phyloP scores from a whole-genome alignment of 1,140 invertebrate genomes.

The Sycophaga agraensis region DNA sequence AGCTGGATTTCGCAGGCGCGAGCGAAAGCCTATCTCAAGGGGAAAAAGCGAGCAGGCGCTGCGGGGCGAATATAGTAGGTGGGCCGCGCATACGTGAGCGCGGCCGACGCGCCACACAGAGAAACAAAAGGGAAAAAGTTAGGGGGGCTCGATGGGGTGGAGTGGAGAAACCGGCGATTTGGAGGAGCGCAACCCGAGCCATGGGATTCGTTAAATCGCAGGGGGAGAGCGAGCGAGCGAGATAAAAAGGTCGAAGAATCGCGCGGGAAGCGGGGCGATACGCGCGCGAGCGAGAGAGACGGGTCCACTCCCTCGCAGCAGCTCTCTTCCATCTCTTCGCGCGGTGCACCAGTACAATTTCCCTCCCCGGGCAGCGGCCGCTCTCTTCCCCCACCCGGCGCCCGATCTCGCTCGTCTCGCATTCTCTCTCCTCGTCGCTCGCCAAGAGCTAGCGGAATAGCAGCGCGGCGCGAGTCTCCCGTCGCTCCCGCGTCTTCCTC shows the following conservation, averaged over 20 bases:
- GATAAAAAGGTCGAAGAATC: slow-evolving; percentile 3
- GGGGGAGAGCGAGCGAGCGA: slow-evolving; percentile 30
- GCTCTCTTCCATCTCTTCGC: slow-evolving; percentile 2
- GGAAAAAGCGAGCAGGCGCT: not conserved
- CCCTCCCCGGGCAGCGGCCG: not conserved
- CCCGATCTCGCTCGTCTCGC: not conserved
- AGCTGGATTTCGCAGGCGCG: not conserved
- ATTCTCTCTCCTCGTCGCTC: not conserved
- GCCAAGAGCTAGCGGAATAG: not conserved
- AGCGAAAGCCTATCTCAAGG: not conserved
- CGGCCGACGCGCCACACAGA: not conserved
- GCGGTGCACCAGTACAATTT: not conserved
- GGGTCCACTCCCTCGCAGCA: slow-evolving; percentile 5
- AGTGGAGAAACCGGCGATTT: slow-evolving; percentile 26
- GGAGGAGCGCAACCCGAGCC: slow-evolving; percentile 23
- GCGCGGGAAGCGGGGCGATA: not conserved
- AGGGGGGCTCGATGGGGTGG: slow-evolving; percentile 22
- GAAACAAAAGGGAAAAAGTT: not conserved
- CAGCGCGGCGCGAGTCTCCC: too few species aligned
- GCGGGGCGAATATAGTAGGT: slow-evolving; percentile 16
- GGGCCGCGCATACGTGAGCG: not conserved
- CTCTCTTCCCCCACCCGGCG: slow-evolving; percentile 12
- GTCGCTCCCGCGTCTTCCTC: slow-evolving; percentile 8
- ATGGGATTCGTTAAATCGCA: slow-evolving; percentile 42
- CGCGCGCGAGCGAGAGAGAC: not conserved